Evolutionary conservation across 2,797 vertebrate species (phyloP), one percentile per base, ranked within the genome.

Genomic region (Merluccius polli): DNA sequence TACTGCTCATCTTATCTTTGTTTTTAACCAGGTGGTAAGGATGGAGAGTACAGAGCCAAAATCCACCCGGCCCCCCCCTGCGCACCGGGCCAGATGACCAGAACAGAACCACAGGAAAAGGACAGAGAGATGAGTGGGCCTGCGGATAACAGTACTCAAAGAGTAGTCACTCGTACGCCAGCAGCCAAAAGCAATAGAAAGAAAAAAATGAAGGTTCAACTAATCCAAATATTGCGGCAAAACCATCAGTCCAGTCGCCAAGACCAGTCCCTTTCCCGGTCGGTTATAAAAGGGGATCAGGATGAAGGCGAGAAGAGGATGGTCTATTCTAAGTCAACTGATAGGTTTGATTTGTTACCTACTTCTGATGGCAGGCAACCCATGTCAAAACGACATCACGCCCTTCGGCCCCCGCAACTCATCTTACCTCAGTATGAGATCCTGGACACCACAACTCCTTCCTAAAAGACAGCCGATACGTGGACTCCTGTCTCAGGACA

Each of bases 351-450:
- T 48, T 81, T 77, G 69, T 24, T 4, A 8, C 10, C 48, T 80
- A 75, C 38, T 4, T 44, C 11, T 8, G 86, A 81, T 24, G 72
- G 30, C 31, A 18, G n/a, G 18, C 74, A 38, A 29, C 8, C 75
- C 0, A 16, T 82, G 11, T 72, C 36, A 13, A 87, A 29, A 71
- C 76, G 90, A 73, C 82, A 90, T 15, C 80, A 72, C 0, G n/a
- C 73, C 5, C 29, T 8, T 13, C 24, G 87, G 0, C 93, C 92
- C 1, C 5, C 12, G 72, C 87, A 73, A 24, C 80, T 83, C 71
- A 71, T 95, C 75, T 3, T 52, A 15, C 93, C 93, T 0, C 36
- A 77, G 15, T 87, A 87, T 8, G 87, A 92, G 81, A 88, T 95
- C 63, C 6, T 94, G 73, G 86, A 91, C 6, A 24, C 29, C n/a